Conservation (phyloP, 2,113 vertebrate genomes). For the Trochalopteron elliotii region DNA sequence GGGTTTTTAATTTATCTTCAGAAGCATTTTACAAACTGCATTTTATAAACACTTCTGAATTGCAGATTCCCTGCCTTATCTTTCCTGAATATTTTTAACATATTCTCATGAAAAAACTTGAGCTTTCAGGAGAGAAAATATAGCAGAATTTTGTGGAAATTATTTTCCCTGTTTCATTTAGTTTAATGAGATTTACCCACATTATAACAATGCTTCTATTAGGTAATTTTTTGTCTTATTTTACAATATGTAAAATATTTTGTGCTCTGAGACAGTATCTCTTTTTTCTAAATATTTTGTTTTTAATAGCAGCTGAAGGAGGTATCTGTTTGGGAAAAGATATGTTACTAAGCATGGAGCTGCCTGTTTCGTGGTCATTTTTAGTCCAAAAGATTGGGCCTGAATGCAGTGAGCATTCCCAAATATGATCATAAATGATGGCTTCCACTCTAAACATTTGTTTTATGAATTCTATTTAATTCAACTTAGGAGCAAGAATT, state of each 20-base stretch:
- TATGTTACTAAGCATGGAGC: neutral
- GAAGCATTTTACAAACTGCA: neutral
- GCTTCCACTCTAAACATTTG: neutral
- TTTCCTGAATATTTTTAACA: neutral
- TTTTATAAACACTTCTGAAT: neutral
- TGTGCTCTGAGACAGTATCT: neutral
- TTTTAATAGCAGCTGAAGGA: neutral
- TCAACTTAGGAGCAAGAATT: neutral
- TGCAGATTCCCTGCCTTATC: neutral
- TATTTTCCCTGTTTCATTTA: neutral
- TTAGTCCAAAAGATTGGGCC: neutral
- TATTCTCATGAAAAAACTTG: neutral
- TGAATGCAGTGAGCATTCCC: neutral
- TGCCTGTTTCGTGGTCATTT: neutral
- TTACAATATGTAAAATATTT: neutral
- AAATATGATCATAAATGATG: neutral
- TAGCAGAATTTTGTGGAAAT: neutral
- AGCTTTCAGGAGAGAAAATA: neutral
- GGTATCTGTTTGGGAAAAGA: neutral
- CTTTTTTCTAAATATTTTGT: neutral
- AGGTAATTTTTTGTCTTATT: neutral
- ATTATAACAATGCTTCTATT: neutral
- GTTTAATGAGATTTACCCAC: neutral
- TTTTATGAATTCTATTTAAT: constrained; percentile 3
- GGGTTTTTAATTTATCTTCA: neutral